phyloP scores from a whole-genome alignment of 35 echinoderm and acorn worm species.

The Heliocidaris tuberculata region DNA sequence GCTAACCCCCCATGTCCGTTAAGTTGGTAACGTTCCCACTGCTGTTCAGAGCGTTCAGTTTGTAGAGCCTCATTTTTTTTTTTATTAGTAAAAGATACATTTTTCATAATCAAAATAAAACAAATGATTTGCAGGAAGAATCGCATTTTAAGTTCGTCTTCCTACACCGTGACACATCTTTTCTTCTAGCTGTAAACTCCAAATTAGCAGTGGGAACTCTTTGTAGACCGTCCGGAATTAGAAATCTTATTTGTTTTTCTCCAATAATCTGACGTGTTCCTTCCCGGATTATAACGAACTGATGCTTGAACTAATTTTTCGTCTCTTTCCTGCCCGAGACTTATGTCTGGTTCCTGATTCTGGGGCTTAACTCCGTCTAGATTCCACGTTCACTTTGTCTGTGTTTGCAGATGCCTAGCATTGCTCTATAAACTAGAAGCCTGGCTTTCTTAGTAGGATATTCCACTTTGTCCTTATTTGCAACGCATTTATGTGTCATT shows the following conservation, averaged over 20 bases:
- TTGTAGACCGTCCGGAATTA: not conserved
- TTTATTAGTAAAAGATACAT: no score
- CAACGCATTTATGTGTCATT: not conserved
- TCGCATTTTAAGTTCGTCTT: no score
- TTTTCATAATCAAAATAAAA: no score
- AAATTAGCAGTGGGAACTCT: not conserved
- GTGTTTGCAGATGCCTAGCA: not conserved
- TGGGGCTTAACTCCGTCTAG: not conserved
- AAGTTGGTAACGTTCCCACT: no score
- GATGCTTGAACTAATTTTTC: not conserved
- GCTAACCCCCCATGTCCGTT: no score
- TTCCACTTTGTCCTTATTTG: not conserved
- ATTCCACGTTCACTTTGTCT: not conserved
- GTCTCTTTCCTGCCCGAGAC: not conserved
- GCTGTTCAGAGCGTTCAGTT: no score
- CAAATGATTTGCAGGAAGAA: no score
- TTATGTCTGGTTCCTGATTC: not conserved
- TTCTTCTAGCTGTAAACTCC: not conserved
- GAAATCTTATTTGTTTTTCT: constrained; percentile 19
- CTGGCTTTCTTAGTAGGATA: not conserved
- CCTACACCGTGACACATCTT: no score
- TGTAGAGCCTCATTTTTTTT: no score
- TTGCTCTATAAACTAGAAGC: not conserved
- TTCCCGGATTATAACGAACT: not conserved
- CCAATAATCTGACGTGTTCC: not conserved